Percentiles rank a stretch among this genome's conserved stretches.
These are phyloP conservation scores for Sphaeramia orbicularis DNA, from an alignment of 2,797 vertebrate genomes.

Conservation along the genomic window DNA sequence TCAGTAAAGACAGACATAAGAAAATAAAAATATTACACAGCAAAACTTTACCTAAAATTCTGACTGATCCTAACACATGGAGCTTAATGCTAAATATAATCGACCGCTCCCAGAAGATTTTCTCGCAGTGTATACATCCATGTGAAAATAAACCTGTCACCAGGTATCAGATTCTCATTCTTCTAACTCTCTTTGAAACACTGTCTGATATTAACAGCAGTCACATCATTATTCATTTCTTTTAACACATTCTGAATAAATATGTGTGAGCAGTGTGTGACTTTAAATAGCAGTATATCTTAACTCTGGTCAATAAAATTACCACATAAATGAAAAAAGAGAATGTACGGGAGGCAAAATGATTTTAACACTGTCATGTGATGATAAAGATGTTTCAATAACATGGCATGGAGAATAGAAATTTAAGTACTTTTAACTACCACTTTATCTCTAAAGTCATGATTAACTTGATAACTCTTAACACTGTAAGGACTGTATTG, in stretches of 20 bases:
- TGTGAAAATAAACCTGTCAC: slow-evolving; percentile 21
- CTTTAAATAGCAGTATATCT: too few relatives aligned
- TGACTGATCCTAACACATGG: background rate
- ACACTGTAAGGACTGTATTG: background rate
- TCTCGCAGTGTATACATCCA: slow-evolving; percentile 2
- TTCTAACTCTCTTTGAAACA: too few relatives aligned
- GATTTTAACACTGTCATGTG: background rate
- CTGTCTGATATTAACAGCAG: too few relatives aligned
- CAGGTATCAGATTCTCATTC: background rate
- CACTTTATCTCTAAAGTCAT: background rate
- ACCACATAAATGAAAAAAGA: too few relatives aligned
- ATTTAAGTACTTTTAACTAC: slow-evolving; percentile 1
- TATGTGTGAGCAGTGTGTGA: too few relatives aligned
- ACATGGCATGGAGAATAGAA: background rate
- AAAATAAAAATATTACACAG: too few relatives aligned
- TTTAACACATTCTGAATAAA: too few relatives aligned
- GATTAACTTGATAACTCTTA: too few relatives aligned
- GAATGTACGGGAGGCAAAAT: too few relatives aligned
- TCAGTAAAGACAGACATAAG: too few relatives aligned
- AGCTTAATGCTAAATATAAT: slow-evolving; percentile 2
- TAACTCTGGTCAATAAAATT: too few relatives aligned
- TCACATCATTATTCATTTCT: too few relatives aligned
- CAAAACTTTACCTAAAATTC: background rate
- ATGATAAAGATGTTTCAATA: background rate
- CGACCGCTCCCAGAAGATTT: slow-evolving; percentile 8